Conservation (phyloP, 2,797 vertebrate species). For the Argya squamiceps region DNA sequence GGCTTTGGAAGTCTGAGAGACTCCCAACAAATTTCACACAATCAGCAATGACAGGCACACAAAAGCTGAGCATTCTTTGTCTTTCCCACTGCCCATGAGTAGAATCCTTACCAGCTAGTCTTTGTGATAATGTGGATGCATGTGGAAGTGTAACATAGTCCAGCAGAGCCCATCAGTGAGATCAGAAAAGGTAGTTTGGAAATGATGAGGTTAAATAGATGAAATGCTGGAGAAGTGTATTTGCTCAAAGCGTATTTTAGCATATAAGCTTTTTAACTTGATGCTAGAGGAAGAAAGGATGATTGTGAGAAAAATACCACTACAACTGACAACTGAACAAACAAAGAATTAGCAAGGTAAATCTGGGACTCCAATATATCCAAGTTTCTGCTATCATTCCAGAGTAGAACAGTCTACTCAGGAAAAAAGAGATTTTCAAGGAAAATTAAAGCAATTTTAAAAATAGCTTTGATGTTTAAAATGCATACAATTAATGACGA, state of each 20-base stretch:
- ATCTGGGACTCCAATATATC: neutral
- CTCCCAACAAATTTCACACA: neutral
- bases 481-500: neutral
- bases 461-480: constrained; percentile 39
- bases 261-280: neutral
- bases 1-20: neutral
- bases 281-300: neutral
- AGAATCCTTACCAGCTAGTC: neutral
- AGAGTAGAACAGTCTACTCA: neutral
- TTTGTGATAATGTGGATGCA: neutral
- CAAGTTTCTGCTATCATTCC: neutral
- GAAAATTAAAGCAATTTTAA: neutral
- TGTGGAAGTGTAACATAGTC: neutral
- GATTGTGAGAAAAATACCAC: neutral
- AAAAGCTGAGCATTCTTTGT: neutral
- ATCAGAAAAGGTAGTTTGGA: neutral
- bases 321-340: constrained; percentile 20
- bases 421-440: neutral
- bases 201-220: neutral
- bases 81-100: neutral
- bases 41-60: neutral
- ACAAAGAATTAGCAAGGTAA: constrained; percentile 26
- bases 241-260: neutral
- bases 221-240: neutral
- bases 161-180: neutral